Evolutionary conservation across 2,888 invertebrate species (phyloP).

Genomic region (Sturmia bella): DNA sequence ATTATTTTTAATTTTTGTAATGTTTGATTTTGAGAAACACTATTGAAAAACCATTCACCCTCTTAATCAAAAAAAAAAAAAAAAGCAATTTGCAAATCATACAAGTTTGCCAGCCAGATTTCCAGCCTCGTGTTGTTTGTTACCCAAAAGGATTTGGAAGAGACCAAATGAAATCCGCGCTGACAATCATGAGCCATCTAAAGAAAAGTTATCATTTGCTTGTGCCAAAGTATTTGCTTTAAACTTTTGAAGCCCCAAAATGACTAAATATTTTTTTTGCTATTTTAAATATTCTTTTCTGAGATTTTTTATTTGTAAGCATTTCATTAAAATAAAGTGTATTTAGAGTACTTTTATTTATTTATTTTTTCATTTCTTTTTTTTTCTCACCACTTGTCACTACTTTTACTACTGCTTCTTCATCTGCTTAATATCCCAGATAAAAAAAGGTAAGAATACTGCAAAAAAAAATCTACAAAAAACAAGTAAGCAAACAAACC

Average conservation of each 20-base stretch:
- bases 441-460: constrained; percentile 14
- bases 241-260: constrained; percentile 28
- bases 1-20: no score
- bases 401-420: constrained; percentile 8
- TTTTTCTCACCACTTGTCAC: constrained; percentile 18
- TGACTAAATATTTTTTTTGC: constrained; percentile 7
- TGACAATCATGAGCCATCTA: not conserved
- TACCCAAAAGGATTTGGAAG: no score
- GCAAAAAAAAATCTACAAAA: not conserved
- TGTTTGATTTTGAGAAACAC: no score
- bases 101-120: no score
- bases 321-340: constrained; percentile 68
- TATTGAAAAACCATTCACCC: no score
- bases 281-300: constrained; percentile 11
- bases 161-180: no score
- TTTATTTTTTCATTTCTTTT: constrained; percentile 67
- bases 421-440: constrained; percentile 29
- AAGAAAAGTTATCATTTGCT: not conserved
- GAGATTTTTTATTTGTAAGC: constrained; percentile 33
- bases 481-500: constrained; percentile 42
- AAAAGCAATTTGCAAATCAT: no score
- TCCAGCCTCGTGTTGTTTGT: no score
- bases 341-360: constrained; percentile 71
- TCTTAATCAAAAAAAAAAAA: no score
- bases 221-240: not conserved